Evolutionary conservation across 2,888 invertebrate species (phyloP).

Genomic region (Limnephilus lunatus): DNA sequence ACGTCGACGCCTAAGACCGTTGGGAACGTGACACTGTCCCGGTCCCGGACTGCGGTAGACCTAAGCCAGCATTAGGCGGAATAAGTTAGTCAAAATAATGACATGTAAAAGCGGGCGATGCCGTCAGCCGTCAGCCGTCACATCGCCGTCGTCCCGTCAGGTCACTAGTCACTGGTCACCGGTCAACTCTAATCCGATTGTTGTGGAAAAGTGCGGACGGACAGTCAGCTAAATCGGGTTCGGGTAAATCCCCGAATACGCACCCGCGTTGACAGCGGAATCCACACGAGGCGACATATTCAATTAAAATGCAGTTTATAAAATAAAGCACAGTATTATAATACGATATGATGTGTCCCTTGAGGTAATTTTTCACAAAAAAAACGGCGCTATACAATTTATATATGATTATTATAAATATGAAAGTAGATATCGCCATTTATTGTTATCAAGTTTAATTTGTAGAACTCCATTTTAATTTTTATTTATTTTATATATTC

Average conservation of each 20-base stretch:
- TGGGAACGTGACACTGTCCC: background rate
- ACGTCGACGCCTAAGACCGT: background rate
- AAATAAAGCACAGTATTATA: background rate
- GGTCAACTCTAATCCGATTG: background rate
- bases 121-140: background rate
- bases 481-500: no score
- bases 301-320: background rate
- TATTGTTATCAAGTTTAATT: no score
- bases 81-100: conserved; percentile 19
- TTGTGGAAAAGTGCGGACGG: background rate
- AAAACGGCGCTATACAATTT: no score
- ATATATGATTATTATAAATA: no score
- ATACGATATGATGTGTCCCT: background rate
- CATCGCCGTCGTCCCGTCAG: background rate
- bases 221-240: background rate
- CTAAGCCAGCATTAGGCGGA: conserved; percentile 30
- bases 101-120: conserved; percentile 12
- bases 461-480: no score
- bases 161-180: background rate
- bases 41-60: background rate
- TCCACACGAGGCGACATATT: background rate
- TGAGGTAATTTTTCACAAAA: no score
- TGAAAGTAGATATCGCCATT: no score
- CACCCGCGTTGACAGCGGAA: background rate
- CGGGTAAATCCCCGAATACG: background rate